Evolutionary conservation across 2,888 invertebrate genomes (phyloP).

Genomic region (Anthoptus insignis): DNA sequence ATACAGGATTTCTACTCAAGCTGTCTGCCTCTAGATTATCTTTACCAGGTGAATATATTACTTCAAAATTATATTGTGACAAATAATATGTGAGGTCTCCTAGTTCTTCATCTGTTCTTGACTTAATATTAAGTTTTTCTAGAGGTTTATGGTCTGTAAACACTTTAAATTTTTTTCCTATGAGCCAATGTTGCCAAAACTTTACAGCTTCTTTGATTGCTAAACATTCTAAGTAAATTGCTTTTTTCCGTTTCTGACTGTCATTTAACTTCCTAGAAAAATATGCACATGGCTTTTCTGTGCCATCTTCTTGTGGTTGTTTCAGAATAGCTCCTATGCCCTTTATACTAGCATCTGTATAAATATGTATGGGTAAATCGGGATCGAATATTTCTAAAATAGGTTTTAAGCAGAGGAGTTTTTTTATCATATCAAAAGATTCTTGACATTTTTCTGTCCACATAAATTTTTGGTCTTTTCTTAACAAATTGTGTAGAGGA

Average conservation of each 20-base stretch:
- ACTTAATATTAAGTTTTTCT: constrained; percentile 47
- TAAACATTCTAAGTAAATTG: constrained; percentile 39
- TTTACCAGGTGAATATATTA: constrained; percentile 34
- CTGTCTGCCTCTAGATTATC: constrained; percentile 29
- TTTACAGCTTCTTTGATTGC: constrained; percentile 37
- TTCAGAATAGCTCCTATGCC: constrained; percentile 40
- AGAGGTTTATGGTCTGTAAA: constrained; percentile 46
- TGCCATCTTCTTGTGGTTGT: constrained; percentile 40
- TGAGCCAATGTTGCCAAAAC: constrained; percentile 38
- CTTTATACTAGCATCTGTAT: constrained; percentile 37
- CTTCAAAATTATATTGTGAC: constrained; percentile 30
- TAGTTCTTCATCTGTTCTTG: constrained; percentile 52
- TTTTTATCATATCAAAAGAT: constrained; percentile 28
- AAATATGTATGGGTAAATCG: constrained; percentile 33
- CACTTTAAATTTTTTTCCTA: constrained; percentile 37
- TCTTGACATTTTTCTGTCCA: constrained; percentile 41
- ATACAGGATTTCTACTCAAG: constrained; percentile 33
- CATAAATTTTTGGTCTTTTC: constrained; percentile 43
- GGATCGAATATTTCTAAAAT: constrained; percentile 37
- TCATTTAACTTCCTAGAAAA: constrained; percentile 37
- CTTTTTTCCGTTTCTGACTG: constrained; percentile 37
- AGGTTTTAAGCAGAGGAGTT: constrained; percentile 20
- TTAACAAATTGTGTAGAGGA: constrained; percentile 47
- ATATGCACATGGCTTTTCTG: constrained; percentile 32
- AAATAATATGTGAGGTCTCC: constrained; percentile 46